Base-by-base conservation (phyloP, 1,140 invertebrate species). In the Drosophila repleta region DNA sequence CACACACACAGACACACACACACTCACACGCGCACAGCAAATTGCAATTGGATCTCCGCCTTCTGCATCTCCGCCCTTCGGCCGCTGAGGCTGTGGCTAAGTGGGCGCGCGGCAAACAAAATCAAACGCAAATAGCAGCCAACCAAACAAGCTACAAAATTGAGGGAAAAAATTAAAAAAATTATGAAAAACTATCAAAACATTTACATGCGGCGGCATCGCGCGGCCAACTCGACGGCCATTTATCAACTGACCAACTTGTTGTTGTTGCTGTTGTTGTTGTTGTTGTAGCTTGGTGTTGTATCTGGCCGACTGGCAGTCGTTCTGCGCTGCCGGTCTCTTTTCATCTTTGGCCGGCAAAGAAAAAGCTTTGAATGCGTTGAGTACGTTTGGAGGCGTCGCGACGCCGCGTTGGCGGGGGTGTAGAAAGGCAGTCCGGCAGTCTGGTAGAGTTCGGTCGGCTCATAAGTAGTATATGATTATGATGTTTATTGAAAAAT, bases 401-500 rank as follows among this genome's bases (percentile, higher is more conserved):
- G 26, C 13, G 29, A 8, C 29, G 8, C 6, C 0, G 32, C 32
- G 2, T 32, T 17, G 13, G 32, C 1, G 64, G 39, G 10, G 21
- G 46, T 39, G 52, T 24, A 24, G 39, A 52, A 37, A 26, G 45
- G 61, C 60, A 56, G 45, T n/a, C 13, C 43, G 15, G n/a, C 26
- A 29, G 24, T 3, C 6, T 35, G 2, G 32, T 35, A 26, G 15
- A 8, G 17, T 2, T 55, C 55, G 61, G 52, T 49, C 55, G 15
- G 15, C 24, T 52, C 63, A 60, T 68, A 73, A 67, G 64, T 61
- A 67, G 53, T 74, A 75, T 78, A 76, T 80, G 78, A 81, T 83
- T 82, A 88, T 87, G 79, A 87, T 87, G 82, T 83, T 87, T 87
- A 87, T 88, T 87, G 82, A 87, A 88, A 87, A 88, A 87, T 87